Percentiles rank a stretch among this genome's conserved stretches.
These are phyloP conservation scores for Scolanthus callimorphus DNA, from an alignment of 92 coral and sea anemone genomes.

Conservation along the genomic window DNA sequence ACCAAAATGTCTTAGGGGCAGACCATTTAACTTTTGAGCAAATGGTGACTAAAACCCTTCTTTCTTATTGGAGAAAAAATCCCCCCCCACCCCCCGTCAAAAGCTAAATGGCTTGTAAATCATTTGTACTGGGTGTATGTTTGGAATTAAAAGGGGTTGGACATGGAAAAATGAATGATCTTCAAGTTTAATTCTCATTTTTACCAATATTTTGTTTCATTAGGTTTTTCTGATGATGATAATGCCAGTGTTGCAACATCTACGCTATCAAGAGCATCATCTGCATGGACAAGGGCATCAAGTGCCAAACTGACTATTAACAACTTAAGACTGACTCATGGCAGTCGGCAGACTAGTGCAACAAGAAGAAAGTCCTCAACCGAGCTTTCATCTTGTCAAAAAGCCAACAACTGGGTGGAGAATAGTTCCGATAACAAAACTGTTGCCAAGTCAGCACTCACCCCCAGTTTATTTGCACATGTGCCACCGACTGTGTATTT, in stretches of 20 bases:
- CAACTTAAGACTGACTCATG: constrained; percentile 6
- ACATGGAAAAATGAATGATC: too few relatives aligned
- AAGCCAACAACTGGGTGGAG: constrained; percentile 60
- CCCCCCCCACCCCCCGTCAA: too few relatives aligned
- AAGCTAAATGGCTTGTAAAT: too few relatives aligned
- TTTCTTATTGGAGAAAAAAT: too few relatives aligned
- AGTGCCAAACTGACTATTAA: constrained; percentile 49
- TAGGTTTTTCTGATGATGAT: constrained; percentile 50
- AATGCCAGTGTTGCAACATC: constrained; percentile 35
- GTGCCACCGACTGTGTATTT: constrained; percentile 76
- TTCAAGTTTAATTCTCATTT: too few relatives aligned
- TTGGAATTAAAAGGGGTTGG: too few relatives aligned
- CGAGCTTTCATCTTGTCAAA: constrained; percentile 13
- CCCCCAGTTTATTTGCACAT: constrained; percentile 77
- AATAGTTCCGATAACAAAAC: constrained; percentile 32
- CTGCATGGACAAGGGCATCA: constrained; percentile 56
- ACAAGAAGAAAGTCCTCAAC: not conserved
- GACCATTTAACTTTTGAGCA: too few relatives aligned
- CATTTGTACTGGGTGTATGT: too few relatives aligned
- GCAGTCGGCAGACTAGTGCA: constrained; percentile 20
- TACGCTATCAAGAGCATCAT: constrained; percentile 43
- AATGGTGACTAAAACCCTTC: too few relatives aligned
- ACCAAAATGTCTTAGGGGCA: too few relatives aligned
- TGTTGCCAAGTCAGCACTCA: constrained; percentile 57
- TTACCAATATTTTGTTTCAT: not conserved